Conservation (phyloP, 2,888 invertebrate genomes). For the Morpho achilles region DNA sequence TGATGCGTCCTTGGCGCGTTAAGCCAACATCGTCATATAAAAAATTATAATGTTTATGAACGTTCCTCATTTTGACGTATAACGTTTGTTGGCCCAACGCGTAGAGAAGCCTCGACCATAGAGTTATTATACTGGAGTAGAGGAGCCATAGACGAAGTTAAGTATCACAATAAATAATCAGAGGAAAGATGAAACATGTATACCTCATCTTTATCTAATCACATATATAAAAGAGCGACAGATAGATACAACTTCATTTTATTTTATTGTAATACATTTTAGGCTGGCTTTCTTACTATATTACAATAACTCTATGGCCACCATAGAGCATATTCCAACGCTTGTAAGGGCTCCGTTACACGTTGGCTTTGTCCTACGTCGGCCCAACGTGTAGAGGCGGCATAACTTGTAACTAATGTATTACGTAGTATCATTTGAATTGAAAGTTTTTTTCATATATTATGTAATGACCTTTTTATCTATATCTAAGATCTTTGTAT, state of each 20-base stretch:
- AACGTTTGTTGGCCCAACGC: background rate
- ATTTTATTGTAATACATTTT: too few relatives aligned
- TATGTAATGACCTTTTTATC: slow-evolving; percentile 67
- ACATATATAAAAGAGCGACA: too few relatives aligned
- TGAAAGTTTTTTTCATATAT: slow-evolving; percentile 60
- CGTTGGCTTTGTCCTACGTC: slow-evolving; percentile 2
- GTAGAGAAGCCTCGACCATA: background rate
- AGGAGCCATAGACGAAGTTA: too few relatives aligned
- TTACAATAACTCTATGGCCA: background rate
- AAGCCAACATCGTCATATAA: background rate
- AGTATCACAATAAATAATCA: too few relatives aligned
- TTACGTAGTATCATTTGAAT: slow-evolving; percentile 52
- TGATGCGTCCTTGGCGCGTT: slow-evolving; percentile 34
- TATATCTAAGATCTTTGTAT: slow-evolving; percentile 66
- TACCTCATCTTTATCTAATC: too few relatives aligned
- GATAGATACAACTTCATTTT: too few relatives aligned
- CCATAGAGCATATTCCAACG: background rate
- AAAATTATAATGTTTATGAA: background rate
- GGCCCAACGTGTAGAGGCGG: slow-evolving; percentile 6
- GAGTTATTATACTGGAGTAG: too few relatives aligned
- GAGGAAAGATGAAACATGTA: too few relatives aligned
- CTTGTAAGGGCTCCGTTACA: slow-evolving; percentile 1
- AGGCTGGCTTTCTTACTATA: too few relatives aligned
- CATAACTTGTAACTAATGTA: slow-evolving; percentile 47
- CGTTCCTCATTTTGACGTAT: background rate